Base-by-base conservation (phyloP, 2,113 vertebrate genomes). In the Rhinolophus ferrumequinum region DNA sequence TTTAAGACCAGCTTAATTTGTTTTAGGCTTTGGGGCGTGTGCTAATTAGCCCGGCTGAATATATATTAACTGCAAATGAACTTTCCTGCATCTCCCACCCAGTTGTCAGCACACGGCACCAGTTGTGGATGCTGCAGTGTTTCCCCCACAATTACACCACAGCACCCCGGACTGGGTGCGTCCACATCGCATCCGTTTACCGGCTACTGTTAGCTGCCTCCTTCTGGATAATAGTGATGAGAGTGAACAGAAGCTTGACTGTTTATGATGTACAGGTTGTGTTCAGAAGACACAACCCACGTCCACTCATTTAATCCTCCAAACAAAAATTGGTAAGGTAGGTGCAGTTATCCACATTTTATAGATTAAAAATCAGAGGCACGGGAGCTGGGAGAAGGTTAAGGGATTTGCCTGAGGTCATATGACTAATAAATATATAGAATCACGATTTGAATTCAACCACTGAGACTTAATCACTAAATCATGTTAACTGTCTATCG, bases 11-110 rank as follows among this genome's bases (percentile, higher is more conserved):
- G 73, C 11, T 90, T 93, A 84, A 96, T 97, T 93, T 95, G 88
- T 95, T 91, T 82, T 72, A 90, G 88, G 90, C 85, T 93, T 88
- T 79, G 77, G 70, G 93, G 77, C 81, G 69, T 93, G 62, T 83
- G 86, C 82, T 93, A 91, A 96, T 97, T 96, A 94, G 67, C 30
- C 47, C 6, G 50, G 73, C 58, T 93, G 90, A 83, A 80, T 87
- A 84, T 93, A 97, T 92, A 85, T 90, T 96, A 95, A 75, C 81
- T 44, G 85, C 85, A 93, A 96, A 93, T 89, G 94, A 89, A 83
- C 56, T 70, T 88, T 33, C 21, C 35, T 82, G 1, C 0, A 8
- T 75, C 76, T 80, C 66, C 22, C 38, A 3, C n/a, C 38, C 38
- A 33, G 30, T 41, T 28, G 18, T 70, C 47, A n/a, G 30, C 35